Evolutionary conservation across 2,888 invertebrate genomes (phyloP).

Genomic region (Listrodromus nycthemerus): DNA sequence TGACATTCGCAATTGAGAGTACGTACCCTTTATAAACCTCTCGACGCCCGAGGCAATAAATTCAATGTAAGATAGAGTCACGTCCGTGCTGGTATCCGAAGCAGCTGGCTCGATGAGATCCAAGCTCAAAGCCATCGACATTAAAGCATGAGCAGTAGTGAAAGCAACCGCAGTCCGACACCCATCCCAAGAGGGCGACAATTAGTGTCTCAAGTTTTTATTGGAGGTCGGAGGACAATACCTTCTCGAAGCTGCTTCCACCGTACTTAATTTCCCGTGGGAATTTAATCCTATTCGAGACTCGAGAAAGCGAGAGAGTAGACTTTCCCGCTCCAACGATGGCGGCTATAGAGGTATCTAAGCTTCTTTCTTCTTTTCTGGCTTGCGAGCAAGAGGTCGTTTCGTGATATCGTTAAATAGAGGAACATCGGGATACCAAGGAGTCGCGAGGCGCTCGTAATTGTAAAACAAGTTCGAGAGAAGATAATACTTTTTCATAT

Average conservation of each 20-base stretch:
- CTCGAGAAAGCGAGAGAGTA: slow-evolving; percentile 30
- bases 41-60: slow-evolving; percentile 26
- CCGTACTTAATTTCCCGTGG: slow-evolving; percentile 81
- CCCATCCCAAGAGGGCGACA: slow-evolving; percentile 72
- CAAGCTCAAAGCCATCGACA: slow-evolving; percentile 36
- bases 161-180: slow-evolving; percentile 41
- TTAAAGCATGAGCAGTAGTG: slow-evolving; percentile 38
- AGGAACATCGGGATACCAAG: slow-evolving; percentile 58
- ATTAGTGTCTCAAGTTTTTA: slow-evolving; percentile 81
- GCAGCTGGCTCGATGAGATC: slow-evolving; percentile 9
- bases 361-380: slow-evolving; percentile 55
- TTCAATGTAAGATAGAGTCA: slow-evolving; percentile 21
- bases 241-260: slow-evolving; percentile 73
- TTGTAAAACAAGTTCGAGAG: background rate
- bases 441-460: slow-evolving; percentile 43
- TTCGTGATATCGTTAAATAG: slow-evolving; percentile 66
- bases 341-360: slow-evolving; percentile 34
- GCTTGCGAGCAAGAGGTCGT: slow-evolving; percentile 59
- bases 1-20: slow-evolving; percentile 17
- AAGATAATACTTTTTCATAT: background rate
- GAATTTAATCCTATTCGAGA: slow-evolving; percentile 78
- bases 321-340: slow-evolving; percentile 50
- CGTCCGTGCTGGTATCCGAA: slow-evolving; percentile 21
- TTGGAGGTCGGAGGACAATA: slow-evolving; percentile 79
- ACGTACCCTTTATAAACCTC: slow-evolving; percentile 18